Base-by-base conservation (phyloP, 2,888 invertebrate genomes). In the Euplexia lucipara region DNA sequence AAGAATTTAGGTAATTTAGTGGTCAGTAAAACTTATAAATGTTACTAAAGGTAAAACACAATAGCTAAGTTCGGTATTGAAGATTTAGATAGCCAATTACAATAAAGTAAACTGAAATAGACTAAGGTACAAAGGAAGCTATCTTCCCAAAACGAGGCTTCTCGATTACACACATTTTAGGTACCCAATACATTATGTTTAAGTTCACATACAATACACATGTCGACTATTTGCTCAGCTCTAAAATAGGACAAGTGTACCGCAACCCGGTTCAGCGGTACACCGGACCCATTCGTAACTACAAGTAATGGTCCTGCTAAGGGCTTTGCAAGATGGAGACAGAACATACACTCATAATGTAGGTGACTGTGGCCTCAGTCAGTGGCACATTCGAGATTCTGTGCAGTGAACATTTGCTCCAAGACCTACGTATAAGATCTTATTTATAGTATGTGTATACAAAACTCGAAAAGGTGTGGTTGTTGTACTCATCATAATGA, bases 281-380 rank as follows among this genome's bases (percentile, higher is more conserved):
- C 18, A 42, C 69, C 48, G 30, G 30, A 14, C 2, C 30, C 54
- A 35, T 71, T 44, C 34, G 54, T 67, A 47, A 74, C 75, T 26
- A 20, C 37, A 68, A 75, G 41, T 68, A 60, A 71, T 75, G 59
- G 51, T 7, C 1, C 35, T 34, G 37, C 20, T 56, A 44, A 65
- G 57, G 69, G 26, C 20, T 32, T 34, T 30, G 42, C 62, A 32
- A 20, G 20, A 16, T 34, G 53, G 41, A 49, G 53, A 48, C 73
- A 30, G 37, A 37, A 53, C 32, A 53, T 30, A 16, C 35, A 30
- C 16, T 47, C 22, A n/a, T 16, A 39, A 45, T 4, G 16, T 14
- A n/a, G 37, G 10, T 47, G 10, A 18, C 18, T 20, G 32, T 4
- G 30, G n/a, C n/a, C 2, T n/a, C 14, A 42, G 32, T 53, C 62